Percentiles rank a stretch among this genome's conserved stretches.
These are phyloP conservation scores for Octopus sinensis DNA, from an alignment of 1,140 invertebrate genomes.

Conservation along the genomic window DNA sequence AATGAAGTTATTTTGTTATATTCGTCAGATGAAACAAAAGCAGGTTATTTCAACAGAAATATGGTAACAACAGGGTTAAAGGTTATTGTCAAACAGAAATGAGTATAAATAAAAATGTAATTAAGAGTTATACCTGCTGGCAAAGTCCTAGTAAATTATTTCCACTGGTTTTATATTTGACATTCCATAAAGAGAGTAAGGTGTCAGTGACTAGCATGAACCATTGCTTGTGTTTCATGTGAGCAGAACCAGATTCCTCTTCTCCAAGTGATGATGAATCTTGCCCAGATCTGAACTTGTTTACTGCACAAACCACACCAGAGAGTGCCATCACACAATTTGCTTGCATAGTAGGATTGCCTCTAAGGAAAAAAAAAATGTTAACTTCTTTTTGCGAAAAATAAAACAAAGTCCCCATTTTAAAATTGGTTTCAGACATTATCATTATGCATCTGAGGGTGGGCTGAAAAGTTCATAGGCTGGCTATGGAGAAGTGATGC, in stretches of 20 bases:
- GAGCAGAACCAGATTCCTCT: conserved; percentile 27
- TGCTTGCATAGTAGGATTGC: conserved; percentile 37
- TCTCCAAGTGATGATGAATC: conserved; percentile 26
- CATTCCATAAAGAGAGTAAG: conserved; percentile 37
- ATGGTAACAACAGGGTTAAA: too few species aligned
- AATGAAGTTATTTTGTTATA: too few species aligned
- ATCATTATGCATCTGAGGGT: too few species aligned
- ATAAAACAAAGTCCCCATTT: too few species aligned
- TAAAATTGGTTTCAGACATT: too few species aligned
- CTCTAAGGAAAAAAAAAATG: conserved; percentile 29
- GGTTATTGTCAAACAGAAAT: too few species aligned
- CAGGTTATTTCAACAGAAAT: too few species aligned
- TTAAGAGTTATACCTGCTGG: conserved; percentile 33
- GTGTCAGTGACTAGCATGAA: conserved; percentile 36
- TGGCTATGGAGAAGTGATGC: too few species aligned
- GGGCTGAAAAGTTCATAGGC: too few species aligned
- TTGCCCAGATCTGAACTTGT: conserved; percentile 26
- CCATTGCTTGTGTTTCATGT: conserved; percentile 39
- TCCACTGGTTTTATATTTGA: conserved; percentile 30
- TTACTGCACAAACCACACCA: conserved; percentile 30
- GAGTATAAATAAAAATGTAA: too few species aligned
- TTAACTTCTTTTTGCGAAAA: neutral
- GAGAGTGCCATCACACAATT: conserved; percentile 37
- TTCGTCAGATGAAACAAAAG: too few species aligned
- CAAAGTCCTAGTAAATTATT: conserved; percentile 32